Evolutionary conservation across 2,113 vertebrate genomes (phyloP).

Genomic region (Gopherus evgoodei): DNA sequence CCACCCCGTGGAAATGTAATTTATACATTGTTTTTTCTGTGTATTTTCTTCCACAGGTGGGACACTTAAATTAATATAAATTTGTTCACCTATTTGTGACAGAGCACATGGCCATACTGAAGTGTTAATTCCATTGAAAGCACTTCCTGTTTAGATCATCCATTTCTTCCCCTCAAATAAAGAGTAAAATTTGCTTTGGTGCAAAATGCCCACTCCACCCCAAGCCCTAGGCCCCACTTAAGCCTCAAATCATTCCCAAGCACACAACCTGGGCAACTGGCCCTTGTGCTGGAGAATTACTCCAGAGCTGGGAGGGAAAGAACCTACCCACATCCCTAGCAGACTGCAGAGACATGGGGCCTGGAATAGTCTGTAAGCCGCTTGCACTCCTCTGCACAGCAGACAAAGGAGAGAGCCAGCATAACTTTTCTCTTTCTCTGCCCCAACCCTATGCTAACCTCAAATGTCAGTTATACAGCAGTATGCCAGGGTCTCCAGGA

Average conservation of each 20-base stretch:
- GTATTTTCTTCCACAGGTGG: background rate
- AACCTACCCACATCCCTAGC: background rate
- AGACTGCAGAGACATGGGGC: background rate
- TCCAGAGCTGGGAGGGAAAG: background rate
- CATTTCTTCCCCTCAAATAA: background rate
- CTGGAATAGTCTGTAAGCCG: background rate
- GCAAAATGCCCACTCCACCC: background rate
- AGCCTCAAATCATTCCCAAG: background rate
- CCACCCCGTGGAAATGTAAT: background rate
- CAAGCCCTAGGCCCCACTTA: accelerated
- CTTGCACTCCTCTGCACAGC: background rate
- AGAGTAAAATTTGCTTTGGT: background rate
- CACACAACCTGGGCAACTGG: background rate
- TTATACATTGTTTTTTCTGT: background rate
- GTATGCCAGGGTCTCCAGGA: background rate
- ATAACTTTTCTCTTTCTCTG: background rate
- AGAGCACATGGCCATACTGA: background rate
- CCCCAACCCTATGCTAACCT: background rate
- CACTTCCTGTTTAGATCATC: background rate
- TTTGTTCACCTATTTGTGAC: background rate
- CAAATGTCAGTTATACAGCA: background rate
- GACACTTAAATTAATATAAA: background rate
- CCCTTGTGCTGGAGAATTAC: background rate
- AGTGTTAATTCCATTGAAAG: background rate
- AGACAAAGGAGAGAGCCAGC: background rate